Evolutionary conservation across 2,888 invertebrate species (phyloP), one percentile per base, ranked within the genome.

Genomic region (Eurois occulta): DNA sequence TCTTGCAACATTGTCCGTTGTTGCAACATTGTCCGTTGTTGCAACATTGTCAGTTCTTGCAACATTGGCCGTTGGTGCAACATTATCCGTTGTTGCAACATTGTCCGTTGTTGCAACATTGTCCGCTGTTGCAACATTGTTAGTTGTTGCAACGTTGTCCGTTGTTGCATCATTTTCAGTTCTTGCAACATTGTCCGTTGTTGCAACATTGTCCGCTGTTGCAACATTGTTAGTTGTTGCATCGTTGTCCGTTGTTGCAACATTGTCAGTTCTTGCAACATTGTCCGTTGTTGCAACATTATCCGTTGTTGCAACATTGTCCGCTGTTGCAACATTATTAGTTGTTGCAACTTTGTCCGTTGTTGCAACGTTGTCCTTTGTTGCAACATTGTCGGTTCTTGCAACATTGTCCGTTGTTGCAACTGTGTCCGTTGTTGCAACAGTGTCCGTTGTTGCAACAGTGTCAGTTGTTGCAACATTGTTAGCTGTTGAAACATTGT

Each of bases 301-400:
- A 21, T 6, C 2, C 2, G 10, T n/a, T n/a, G 5, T 55, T 13
- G n/a, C 21, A 13, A 13, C 55, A 3, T 13, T 43, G 3, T 0
- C 52, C 11, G 1, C 10, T 52, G 0, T 24, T 24, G 52, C 1
- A 52, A 52, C 10, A 52, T 52, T n/a, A 11, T 21, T 11, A 5
- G 11, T 24, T 35, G 16, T 60, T 8, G 10, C 32, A 24, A 35
- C 24, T 13, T 35, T n/a, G n/a, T n/a, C n/a, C n/a, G n/a, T n/a
- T n/a, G n/a, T n/a, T n/a, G n/a, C n/a, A n/a, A n/a, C n/a, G 4
- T 7, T 38, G 3, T 0, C 52, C 11, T 0, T 24, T 52, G 0
- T 24, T 24, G 52, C 1, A 52, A 52, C 10, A 52, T 52, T n/a
- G 21, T 21, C 21, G 5, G 11, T 24, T 35, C 7, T 60, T 8